A percentile compares a stretch with the other conserved stretches of the same genome.
Conservation (phyloP, 1,140 invertebrate genomes). For the Penaeus chinensis region DNA sequence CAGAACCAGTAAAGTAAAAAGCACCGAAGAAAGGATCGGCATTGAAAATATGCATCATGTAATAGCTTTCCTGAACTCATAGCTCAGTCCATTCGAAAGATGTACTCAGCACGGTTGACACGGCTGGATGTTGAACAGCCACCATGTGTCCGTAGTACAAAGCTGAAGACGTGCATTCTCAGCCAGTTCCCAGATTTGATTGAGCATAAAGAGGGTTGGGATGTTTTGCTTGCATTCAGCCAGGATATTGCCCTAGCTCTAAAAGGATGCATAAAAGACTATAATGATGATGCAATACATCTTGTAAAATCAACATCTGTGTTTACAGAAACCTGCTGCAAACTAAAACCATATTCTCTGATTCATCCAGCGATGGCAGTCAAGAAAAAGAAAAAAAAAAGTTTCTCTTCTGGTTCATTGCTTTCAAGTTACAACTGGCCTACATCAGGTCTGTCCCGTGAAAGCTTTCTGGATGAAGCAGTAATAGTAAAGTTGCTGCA, state of each 20-base stretch:
- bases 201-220: constrained; percentile 26
- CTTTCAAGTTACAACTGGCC: too few relatives aligned
- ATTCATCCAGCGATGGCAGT: background rate
- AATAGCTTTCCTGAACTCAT: constrained; percentile 5
- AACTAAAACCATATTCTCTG: constrained; percentile 11
- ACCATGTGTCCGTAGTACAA: constrained; percentile 11
- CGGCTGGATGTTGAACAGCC: background rate
- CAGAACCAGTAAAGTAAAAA: constrained; percentile 7
- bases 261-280: background rate
- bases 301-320: constrained; percentile 14
- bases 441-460: too few relatives aligned
- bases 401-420: too few relatives aligned
- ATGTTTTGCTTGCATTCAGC: constrained; percentile 5
- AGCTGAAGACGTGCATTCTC: background rate
- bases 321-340: constrained; percentile 12
- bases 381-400: background rate
- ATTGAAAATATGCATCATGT: background rate
- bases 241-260: background rate
- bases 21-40: background rate
- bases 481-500: too few relatives aligned
- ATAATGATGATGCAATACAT: constrained; percentile 2
- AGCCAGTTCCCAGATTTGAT: constrained; percentile 11
- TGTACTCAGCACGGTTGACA: too few relatives aligned
- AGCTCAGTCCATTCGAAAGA: background rate
- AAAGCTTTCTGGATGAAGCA: too few relatives aligned